These are phyloP conservation scores for Esox lucius DNA, from an alignment of 2,797 vertebrate genomes.

Conservation along the genomic window DNA sequence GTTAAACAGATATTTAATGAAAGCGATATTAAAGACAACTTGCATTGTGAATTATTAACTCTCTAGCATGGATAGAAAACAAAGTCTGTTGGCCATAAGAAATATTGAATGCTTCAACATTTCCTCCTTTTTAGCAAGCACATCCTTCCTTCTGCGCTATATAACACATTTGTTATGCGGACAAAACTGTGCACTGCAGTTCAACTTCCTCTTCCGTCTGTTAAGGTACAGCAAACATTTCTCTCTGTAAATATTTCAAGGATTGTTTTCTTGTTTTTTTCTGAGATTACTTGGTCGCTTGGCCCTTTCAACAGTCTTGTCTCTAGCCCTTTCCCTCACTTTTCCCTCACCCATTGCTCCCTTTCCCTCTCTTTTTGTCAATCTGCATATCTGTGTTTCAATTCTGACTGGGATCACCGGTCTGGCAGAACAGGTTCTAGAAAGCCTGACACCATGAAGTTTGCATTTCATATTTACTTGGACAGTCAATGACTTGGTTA, in stretches of 20 bases:
- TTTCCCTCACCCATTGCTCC: neutral
- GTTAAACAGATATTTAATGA: too few species aligned
- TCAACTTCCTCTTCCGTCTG: neutral
- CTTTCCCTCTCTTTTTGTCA: neutral
- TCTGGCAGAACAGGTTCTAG: conserved; percentile 8
- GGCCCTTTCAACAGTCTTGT: neutral
- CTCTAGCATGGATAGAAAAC: neutral
- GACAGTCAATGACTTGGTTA: neutral
- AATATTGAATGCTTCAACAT: neutral
- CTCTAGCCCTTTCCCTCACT: neutral
- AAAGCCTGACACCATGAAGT: neutral
- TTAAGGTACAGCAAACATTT: neutral
- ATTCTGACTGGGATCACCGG: conserved; percentile 12
- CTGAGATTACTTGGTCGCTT: neutral
- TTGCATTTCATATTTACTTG: conserved; percentile 28
- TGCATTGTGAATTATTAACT: neutral
- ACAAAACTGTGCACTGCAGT: neutral
- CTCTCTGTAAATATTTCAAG: neutral
- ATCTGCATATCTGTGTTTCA: neutral
- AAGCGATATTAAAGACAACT: too few species aligned
- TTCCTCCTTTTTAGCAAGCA: neutral
- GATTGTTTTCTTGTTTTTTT: neutral
- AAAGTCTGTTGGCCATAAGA: neutral
- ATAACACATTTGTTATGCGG: neutral
- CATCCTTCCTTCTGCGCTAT: neutral